phyloP scores from a whole-genome alignment of 2,797 vertebrate species.

The Halcyon smyrnensis region DNA sequence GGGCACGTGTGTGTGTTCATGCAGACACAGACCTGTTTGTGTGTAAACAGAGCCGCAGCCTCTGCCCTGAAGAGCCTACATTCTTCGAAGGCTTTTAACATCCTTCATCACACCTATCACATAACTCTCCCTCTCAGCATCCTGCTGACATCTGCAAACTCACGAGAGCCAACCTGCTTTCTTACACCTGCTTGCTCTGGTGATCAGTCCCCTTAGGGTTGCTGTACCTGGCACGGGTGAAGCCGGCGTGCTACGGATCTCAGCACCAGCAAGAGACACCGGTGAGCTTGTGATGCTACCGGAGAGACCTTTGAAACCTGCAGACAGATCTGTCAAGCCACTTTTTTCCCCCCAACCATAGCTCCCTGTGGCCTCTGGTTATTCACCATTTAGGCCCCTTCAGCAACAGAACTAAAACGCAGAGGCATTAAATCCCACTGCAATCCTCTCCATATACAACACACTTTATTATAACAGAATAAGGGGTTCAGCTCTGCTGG shows the following conservation, averaged over 20 bases:
- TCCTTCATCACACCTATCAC: not conserved
- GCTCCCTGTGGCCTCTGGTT: not conserved
- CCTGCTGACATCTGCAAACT: not conserved
- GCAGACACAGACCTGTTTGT: not conserved
- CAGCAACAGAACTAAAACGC: slow-evolving; percentile 61
- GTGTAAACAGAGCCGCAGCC: not conserved
- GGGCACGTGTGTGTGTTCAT: not conserved
- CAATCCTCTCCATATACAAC: slow-evolving; percentile 56
- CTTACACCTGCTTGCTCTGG: not conserved
- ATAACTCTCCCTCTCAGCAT: not conserved
- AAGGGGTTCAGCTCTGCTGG: slow-evolving; percentile 78
- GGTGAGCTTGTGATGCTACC: not conserved
- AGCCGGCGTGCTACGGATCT: fast-evolving
- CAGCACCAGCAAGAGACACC: not conserved
- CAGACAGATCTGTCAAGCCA: not conserved
- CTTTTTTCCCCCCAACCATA: not conserved
- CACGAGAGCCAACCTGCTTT: not conserved
- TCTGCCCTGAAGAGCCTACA: not conserved
- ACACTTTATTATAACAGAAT: slow-evolving; percentile 74
- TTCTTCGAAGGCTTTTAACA: slow-evolving; percentile 10
- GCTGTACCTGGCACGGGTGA: not conserved
- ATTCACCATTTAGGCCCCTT: slow-evolving; percentile 35
- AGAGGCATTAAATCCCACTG: slow-evolving; percentile 62
- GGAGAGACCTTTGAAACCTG: not conserved
- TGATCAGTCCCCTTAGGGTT: not conserved